Conservation (phyloP, 1,140 invertebrate genomes). For the Leucophenga varia region DNA sequence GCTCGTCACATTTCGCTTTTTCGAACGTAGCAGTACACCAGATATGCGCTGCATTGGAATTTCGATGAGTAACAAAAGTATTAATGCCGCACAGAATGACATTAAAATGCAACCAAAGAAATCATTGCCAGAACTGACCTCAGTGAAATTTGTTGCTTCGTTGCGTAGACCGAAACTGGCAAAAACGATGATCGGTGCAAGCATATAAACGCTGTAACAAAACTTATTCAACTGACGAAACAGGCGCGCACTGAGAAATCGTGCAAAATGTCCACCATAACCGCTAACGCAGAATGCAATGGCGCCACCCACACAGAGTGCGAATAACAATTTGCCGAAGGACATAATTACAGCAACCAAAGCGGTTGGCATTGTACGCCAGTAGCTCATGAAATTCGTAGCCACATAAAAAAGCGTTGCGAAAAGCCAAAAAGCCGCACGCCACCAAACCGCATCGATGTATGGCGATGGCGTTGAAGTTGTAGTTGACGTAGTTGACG, state of each 20-base stretch:
- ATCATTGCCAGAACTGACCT: slow-evolving; percentile 14
- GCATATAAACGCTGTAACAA: slow-evolving; percentile 25
- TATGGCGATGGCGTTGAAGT: slow-evolving; percentile 4
- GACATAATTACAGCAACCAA: slow-evolving; percentile 26
- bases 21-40: not conserved
- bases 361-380: slow-evolving; percentile 21
- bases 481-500: not conserved
- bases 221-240: slow-evolving; percentile 22
- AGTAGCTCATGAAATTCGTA: slow-evolving; percentile 28
- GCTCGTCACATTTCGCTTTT: too few relatives aligned
- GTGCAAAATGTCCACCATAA: slow-evolving; percentile 17
- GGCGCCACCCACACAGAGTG: slow-evolving; percentile 33
- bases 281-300: slow-evolving; percentile 21
- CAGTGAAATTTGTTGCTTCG: slow-evolving; percentile 20
- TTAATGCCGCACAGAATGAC: slow-evolving; percentile 7
- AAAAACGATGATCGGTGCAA: slow-evolving; percentile 19
- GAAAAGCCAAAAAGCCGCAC: slow-evolving; percentile 32
- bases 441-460: slow-evolving; percentile 9
- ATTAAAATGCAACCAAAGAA: slow-evolving; percentile 15
- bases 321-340: slow-evolving; percentile 37
- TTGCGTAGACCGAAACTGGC: slow-evolving; percentile 14
- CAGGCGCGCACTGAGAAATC: slow-evolving; percentile 7
- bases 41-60: slow-evolving; percentile 17
- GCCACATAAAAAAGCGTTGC: slow-evolving; percentile 19
- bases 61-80: slow-evolving; percentile 15